Evolutionary conservation across 2,888 invertebrate genomes (phyloP), one percentile per base, ranked within the genome.

Genomic region (Epiblema foenella): DNA sequence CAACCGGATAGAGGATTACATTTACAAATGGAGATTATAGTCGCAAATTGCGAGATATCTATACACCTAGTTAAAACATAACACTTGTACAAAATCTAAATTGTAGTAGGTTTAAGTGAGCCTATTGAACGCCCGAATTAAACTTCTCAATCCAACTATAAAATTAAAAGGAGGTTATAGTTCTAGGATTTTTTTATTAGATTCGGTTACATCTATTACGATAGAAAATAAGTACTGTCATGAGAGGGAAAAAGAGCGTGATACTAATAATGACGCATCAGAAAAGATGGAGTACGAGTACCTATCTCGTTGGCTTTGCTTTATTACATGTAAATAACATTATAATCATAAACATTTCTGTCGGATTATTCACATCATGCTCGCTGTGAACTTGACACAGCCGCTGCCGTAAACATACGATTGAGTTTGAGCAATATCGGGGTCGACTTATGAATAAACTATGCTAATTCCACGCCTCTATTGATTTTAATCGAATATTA

Each of bases 341-440:
- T 39, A 64, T 69, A 33, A 52, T 58, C 42, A 58, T 59, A 64
- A 39, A 49, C 49, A 62, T 58, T 69, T 33, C 37, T 20, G 58
- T 59, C 67, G 20, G 46, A 57, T 75, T 73, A 73, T 71, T 69
- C 68, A 68, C 60, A 68, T 67, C 64, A 60, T 66, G 66, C 52
- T 37, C 58, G 18, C 33, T 52, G 69, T 75, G 74, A 75, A 76
- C 76, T 78, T 78, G 76, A 77, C 78, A 76, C 73, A 72, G 72
- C 69, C 59, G 20, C 73, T 63, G 72, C 57, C 56, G 74, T 68
- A 73, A 76, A 75, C 73, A 64, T 68, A 69, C 69, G 63, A 64
- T 65, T 65, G 66, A 60, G 65, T 42, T 70, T 70, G 60, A 58
- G 46, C 58, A 51, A 58, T 60, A 66, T 66, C 65, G 66, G 65